A percentile compares a stretch with the other conserved stretches of the same genome.
Conservation (phyloP, 2,888 invertebrate genomes). For the Rhabditoides inermis region DNA sequence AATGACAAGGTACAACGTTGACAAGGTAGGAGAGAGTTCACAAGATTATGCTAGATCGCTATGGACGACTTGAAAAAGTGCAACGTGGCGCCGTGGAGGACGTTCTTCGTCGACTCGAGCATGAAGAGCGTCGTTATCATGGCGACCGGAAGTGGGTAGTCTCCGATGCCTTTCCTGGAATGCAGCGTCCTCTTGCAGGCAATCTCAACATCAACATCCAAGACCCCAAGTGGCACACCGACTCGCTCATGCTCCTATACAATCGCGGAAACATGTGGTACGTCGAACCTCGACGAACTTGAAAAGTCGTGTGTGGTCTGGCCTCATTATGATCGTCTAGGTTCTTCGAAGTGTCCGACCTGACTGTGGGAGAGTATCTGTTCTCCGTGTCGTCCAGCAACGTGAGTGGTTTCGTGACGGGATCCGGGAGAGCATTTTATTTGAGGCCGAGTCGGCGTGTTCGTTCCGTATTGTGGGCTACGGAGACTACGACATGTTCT, state of each 20-base stretch:
- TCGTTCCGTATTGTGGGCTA: slow-evolving; percentile 33
- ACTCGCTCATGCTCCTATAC: background rate
- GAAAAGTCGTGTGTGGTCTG: too few species aligned
- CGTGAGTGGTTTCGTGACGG: too few species aligned
- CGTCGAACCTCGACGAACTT: too few species aligned
- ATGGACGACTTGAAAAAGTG: too few species aligned
- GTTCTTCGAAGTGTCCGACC: slow-evolving; percentile 12
- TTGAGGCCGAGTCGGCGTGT: too few species aligned
- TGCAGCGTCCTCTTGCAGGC: slow-evolving; percentile 17
- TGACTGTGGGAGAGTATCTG: slow-evolving; percentile 25
- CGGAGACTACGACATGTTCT: slow-evolving; percentile 32
- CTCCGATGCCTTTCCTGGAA: background rate
- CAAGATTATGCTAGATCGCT: too few species aligned
- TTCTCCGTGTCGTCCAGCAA: too few species aligned
- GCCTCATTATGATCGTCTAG: too few species aligned
- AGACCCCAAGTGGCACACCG: slow-evolving; percentile 27
- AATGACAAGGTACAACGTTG: too few species aligned
- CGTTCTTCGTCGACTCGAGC: slow-evolving; percentile 33
- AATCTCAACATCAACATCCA: slow-evolving; percentile 21
- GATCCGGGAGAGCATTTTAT: too few species aligned
- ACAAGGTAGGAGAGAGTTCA: too few species aligned
- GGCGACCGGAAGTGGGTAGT: slow-evolving; percentile 25
- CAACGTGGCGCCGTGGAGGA: too few species aligned
- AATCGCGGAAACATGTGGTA: slow-evolving; percentile 9
- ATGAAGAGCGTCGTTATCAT: slow-evolving; percentile 26